These are phyloP conservation scores for Antheraea pernyi DNA, from an alignment of 1,140 invertebrate species.

Conservation along the genomic window DNA sequence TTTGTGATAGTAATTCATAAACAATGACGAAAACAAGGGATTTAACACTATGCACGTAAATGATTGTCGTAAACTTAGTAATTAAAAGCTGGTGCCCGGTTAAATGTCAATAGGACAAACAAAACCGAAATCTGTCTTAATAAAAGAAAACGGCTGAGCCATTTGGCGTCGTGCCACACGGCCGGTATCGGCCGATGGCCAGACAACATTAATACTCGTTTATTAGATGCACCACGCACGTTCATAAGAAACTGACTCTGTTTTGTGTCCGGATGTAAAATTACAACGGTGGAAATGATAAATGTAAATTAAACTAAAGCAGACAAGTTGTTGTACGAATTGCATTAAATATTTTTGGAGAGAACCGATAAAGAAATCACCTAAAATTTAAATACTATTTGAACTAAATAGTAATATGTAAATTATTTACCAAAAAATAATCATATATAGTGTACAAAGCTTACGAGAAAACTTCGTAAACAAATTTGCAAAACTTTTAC, in stretches of 20 bases:
- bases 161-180: conserved; percentile 40
- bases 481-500: background rate
- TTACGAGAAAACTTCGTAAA: background rate
- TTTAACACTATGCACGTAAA: no score
- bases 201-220: conserved; percentile 49
- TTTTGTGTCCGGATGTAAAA: conserved; percentile 20
- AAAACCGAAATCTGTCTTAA: conserved; percentile 10
- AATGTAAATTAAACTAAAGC: background rate
- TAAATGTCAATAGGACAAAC: conserved; percentile 11
- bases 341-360: no score
- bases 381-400: no score
- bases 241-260: conserved; percentile 7
- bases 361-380: no score
- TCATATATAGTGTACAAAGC: background rate
- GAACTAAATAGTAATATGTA: no score
- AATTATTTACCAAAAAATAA: background rate
- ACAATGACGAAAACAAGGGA: no score
- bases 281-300: background rate
- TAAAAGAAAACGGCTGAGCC: conserved; percentile 8
- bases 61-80: background rate
- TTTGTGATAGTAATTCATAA: no score
- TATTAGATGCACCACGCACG: conserved; percentile 32
- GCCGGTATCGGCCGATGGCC: conserved; percentile 27
- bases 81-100: background rate
- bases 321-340: no score